These are phyloP conservation scores for Triplophysa dalaica DNA, from an alignment of 2,113 vertebrate species.

Conservation along the genomic window DNA sequence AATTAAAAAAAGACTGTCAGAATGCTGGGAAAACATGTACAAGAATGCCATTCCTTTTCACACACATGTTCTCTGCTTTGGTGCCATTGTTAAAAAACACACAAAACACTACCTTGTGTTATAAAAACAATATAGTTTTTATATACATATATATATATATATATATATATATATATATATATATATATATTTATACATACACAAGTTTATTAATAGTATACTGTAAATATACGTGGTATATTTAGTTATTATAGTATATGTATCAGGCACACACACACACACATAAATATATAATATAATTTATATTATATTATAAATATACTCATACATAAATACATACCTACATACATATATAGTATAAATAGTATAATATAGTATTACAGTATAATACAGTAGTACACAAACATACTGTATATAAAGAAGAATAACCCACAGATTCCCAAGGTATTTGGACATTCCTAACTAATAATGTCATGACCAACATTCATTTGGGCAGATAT, in stretches of 20 bases:
- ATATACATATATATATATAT: conserved; percentile 61
- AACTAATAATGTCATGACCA: conserved; percentile 82
- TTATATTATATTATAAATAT: too few species aligned
- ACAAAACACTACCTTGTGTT: conserved; percentile 45
- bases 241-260: too few species aligned
- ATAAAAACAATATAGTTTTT: background rate
- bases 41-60: conserved; percentile 55
- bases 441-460: conserved; percentile 83
- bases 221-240: too few species aligned
- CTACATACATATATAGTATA: too few species aligned
- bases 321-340: too few species aligned
- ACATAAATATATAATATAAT: too few species aligned
- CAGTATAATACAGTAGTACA: too few species aligned
- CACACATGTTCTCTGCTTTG: conserved; percentile 70
- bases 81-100: conserved; percentile 59
- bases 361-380: too few species aligned
- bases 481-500: conserved; percentile 81
- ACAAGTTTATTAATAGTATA: too few species aligned
- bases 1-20: background rate
- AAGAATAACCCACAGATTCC: conserved; percentile 64
- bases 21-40: background rate
- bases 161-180: conserved; percentile 48
- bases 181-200: too few species aligned
- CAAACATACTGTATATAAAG: too few species aligned
- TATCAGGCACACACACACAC: too few species aligned